phyloP scores from a whole-genome alignment of 1,140 invertebrate genomes.

The Conopomorpha cramerella region DNA sequence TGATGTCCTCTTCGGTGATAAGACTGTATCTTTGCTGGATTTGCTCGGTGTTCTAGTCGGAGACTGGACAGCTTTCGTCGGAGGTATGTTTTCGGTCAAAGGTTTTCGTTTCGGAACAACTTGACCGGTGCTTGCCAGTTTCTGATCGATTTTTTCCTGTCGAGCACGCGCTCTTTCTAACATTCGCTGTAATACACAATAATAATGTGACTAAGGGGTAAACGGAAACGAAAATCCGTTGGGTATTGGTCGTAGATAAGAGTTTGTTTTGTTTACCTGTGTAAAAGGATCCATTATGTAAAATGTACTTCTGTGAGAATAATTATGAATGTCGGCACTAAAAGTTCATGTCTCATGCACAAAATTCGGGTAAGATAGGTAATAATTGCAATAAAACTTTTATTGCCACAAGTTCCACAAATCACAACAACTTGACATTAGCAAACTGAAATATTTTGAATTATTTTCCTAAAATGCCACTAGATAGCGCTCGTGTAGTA shows the following conservation, averaged over 20 bases:
- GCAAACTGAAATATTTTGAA: slow-evolving; percentile 43
- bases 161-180: slow-evolving; percentile 50
- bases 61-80: slow-evolving; percentile 20
- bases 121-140: slow-evolving; percentile 46
- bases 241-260: slow-evolving; percentile 7
- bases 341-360: too few relatives aligned
- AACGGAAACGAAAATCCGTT: too few relatives aligned
- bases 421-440: slow-evolving; percentile 26
- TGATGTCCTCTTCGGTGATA: slow-evolving; percentile 23
- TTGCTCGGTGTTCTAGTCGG: slow-evolving; percentile 29
- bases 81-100: slow-evolving; percentile 32
- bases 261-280: slow-evolving; percentile 35
- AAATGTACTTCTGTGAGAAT: slow-evolving; percentile 6
- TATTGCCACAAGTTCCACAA: slow-evolving; percentile 9
- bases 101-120: slow-evolving; percentile 39
- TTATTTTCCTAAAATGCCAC: slow-evolving; percentile 6
- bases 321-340: too few relatives aligned
- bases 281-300: slow-evolving; percentile 50
- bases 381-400: too few relatives aligned
- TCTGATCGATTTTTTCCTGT: slow-evolving; percentile 56
- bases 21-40: slow-evolving; percentile 15
- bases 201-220: too few relatives aligned
- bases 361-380: too few relatives aligned
- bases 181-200: slow-evolving; percentile 43
- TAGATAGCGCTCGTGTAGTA: slow-evolving; percentile 10